phyloP scores from a whole-genome alignment of 2,888 invertebrate genomes.

The Mylabris sibirica region DNA sequence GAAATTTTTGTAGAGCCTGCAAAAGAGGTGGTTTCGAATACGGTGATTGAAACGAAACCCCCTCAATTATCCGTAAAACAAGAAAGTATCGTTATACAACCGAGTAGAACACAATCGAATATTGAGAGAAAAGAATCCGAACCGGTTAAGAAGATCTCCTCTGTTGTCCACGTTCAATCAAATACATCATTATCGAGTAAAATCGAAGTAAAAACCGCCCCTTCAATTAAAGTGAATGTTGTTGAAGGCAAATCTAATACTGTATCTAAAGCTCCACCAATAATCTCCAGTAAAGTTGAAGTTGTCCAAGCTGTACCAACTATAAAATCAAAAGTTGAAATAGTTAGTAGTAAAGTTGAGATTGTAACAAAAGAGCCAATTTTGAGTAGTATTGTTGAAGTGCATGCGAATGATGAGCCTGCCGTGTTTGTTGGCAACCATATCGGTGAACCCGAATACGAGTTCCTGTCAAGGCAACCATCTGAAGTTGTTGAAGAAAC shows the following conservation, averaged over 20 bases:
- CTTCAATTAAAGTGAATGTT: constrained; percentile 59
- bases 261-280: constrained; percentile 41
- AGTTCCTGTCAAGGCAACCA: constrained; percentile 84
- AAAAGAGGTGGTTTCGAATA: constrained; percentile 48
- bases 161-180: constrained; percentile 52
- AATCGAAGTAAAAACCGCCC: constrained; percentile 66
- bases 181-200: constrained; percentile 61
- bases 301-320: constrained; percentile 59
- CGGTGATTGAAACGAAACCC: constrained; percentile 57
- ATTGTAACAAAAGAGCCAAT: constrained; percentile 48
- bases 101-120: constrained; percentile 59
- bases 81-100: constrained; percentile 55
- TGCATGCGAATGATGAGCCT: constrained; percentile 65
- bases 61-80: constrained; percentile 33
- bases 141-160: constrained; percentile 53
- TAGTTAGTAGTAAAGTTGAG: constrained; percentile 64
- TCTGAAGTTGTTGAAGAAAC: constrained; percentile 87
- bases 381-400: constrained; percentile 51
- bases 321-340: constrained; percentile 56
- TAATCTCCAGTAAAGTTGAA: constrained; percentile 57
- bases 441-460: constrained; percentile 82
- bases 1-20: constrained; percentile 23
- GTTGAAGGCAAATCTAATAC: constrained; percentile 45
- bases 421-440: constrained; percentile 72
- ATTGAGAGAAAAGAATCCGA: constrained; percentile 63